Evolutionary conservation across 2,113 vertebrate genomes (phyloP).

Genomic region (Pygoscelis antarcticus): DNA sequence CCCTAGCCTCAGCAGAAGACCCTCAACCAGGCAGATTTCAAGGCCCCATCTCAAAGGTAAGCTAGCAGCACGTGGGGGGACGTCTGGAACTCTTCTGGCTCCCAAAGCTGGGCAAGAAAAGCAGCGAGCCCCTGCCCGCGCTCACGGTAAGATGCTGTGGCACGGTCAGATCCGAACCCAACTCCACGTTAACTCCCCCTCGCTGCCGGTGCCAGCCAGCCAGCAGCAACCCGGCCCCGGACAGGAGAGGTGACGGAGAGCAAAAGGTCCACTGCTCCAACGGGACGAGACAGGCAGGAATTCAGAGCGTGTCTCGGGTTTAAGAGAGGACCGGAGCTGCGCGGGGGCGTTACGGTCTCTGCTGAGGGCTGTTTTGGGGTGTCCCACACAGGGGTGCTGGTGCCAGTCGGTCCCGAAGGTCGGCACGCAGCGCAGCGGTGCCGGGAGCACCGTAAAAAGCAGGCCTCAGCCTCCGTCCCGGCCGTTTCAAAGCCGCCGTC

Average conservation of each 20-base stretch:
- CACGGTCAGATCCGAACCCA: too few relatives aligned
- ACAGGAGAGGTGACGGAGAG: background rate
- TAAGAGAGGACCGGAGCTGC: background rate
- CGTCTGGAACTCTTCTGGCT: background rate
- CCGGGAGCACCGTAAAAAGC: background rate
- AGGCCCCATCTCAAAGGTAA: background rate
- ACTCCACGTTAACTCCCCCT: too few relatives aligned
- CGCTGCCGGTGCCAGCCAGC: too few relatives aligned
- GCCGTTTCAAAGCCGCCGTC: fast-evolving
- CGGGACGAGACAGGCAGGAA: background rate
- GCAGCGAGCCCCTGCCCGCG: background rate
- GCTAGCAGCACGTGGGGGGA: background rate
- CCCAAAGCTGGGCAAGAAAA: background rate
- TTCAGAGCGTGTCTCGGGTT: background rate
- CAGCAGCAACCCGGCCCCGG: background rate
- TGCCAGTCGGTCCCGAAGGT: background rate
- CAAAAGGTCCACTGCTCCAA: background rate
- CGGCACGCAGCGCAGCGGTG: background rate
- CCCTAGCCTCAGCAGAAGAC: background rate
- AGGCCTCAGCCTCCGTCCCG: background rate
- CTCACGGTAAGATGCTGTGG: background rate
- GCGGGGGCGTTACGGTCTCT: background rate
- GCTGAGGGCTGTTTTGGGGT: background rate
- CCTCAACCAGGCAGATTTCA: background rate
- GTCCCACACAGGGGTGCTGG: background rate